phyloP scores from a whole-genome alignment of 2,113 vertebrate genomes.

The Eubucco bourcierii region DNA sequence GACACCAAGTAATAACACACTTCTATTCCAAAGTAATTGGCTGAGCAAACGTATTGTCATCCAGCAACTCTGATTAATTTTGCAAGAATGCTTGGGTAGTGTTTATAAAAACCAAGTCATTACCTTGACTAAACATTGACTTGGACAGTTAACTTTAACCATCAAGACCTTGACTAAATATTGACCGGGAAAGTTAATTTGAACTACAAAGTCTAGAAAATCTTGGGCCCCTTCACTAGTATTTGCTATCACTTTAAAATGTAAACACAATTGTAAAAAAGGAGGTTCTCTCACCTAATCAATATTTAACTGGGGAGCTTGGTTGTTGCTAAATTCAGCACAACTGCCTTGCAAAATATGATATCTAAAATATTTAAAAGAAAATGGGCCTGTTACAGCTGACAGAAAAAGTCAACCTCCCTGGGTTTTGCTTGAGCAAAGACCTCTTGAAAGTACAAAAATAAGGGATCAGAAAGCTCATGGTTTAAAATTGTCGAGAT shows the following conservation, averaged over 20 bases:
- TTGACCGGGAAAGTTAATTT: conserved; percentile 60
- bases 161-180: conserved; percentile 57
- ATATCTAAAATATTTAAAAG: background rate
- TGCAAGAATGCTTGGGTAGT: conserved; percentile 10
- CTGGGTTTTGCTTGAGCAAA: background rate
- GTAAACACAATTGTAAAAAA: background rate
- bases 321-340: conserved; percentile 4
- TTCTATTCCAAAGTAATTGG: conserved; percentile 32
- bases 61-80: conserved; percentile 50
- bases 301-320: conserved; percentile 45
- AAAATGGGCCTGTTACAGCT: background rate
- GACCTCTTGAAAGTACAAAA: background rate
- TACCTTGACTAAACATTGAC: conserved; percentile 64
- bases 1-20: background rate
- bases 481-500: background rate
- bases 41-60: conserved; percentile 18
- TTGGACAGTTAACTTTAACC: conserved; percentile 56
- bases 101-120: conserved; percentile 58
- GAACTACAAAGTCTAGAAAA: conserved; percentile 23
- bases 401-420: background rate
- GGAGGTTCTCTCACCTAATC: background rate
- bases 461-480: background rate
- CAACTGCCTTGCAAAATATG: background rate
- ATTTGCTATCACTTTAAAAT: conserved; percentile 46
- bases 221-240: background rate